Evolutionary conservation across 2,888 invertebrate species (phyloP), one percentile per base, ranked within the genome.

Genomic region (Melanostoma mellinum): DNA sequence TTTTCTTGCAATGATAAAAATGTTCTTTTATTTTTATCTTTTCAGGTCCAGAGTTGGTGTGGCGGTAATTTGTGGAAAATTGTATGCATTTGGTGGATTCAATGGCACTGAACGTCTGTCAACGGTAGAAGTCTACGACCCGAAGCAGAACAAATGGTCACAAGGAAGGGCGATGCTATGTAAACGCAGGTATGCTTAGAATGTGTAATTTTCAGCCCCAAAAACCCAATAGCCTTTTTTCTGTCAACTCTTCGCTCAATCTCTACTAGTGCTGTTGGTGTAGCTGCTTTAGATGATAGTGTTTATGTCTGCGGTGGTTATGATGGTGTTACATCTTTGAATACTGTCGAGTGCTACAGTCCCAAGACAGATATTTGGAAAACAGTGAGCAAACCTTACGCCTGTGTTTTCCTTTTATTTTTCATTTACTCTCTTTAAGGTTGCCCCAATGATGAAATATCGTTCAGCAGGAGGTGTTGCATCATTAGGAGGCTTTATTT

Each of bases 301-400:
- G 94, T 97, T 63, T 97, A 96, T 88, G 97, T 96, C 0, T 96
- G 96, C 89, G 96, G 96, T 2, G 97, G 97, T 2, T 97, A 96
- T 88, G 96, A 97, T 90, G 97, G 97, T 2, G 94, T 95, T 4
- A 94, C 95, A 0, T 97, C 97, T 8, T 92, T 97, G 8, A 95
- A 95, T 89, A 95, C 96, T 0, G 96, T 97, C 0, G 92, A 97
- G 90, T 93, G 95, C 87, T 97, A 96, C 89, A 94, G 95, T 88
- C 95, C 96, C 38, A 93, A 93, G 87, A 93, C 92, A 46, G 94
- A 95, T 88, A 93, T 93, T 71, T 97, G 97, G 97, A 93, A 93
- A 86, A 94, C 94, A 87, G 93, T 95, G 53, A 92, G 94, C 74
- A 53, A 4, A 35, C 9, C 30, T 42, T 20, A 20, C 20, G 20